Percentiles rank a stretch among this genome's conserved stretches.
These are phyloP conservation scores for Drosophila borborema DNA, from an alignment of 2,888 invertebrate species.

Conservation along the genomic window DNA sequence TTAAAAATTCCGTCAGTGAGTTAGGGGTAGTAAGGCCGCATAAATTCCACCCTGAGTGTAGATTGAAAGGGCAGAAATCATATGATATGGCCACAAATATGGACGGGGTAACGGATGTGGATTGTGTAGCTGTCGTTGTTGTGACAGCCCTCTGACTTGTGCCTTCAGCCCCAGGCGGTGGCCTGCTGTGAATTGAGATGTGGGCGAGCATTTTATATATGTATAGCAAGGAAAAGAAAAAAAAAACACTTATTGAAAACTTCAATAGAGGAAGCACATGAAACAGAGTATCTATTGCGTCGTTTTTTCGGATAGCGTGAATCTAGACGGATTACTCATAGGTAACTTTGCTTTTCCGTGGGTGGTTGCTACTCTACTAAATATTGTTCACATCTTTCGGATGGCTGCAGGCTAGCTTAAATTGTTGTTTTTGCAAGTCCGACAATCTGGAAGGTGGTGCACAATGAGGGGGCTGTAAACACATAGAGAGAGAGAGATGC, in stretches of 20 bases:
- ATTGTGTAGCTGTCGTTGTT: constrained; percentile 32
- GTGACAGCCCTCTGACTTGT: constrained; percentile 51
- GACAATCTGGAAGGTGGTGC: constrained; percentile 42
- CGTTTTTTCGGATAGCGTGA: constrained; percentile 14
- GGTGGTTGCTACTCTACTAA: constrained; percentile 35
- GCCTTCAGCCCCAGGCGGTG: constrained; percentile 18
- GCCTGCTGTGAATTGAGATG: constrained; percentile 18
- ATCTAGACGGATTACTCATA: constrained; percentile 63
- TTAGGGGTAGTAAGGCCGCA: constrained; percentile 40
- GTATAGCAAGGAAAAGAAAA: neutral
- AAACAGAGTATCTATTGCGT: constrained; percentile 28
- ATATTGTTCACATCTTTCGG: constrained; percentile 13
- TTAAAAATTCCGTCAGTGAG: constrained; percentile 66
- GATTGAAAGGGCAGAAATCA: constrained; percentile 47
- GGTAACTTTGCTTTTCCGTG: constrained; percentile 27
- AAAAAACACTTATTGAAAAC: constrained; percentile 24
- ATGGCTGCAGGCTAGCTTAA: constrained; percentile 12
- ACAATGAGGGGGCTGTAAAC: constrained; percentile 1
- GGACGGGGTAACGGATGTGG: constrained; percentile 19
- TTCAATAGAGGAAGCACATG: constrained; percentile 14
- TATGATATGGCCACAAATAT: constrained; percentile 32
- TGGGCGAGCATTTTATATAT: constrained; percentile 5
- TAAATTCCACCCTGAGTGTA: constrained; percentile 41
- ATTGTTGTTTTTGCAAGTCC: constrained; percentile 32
- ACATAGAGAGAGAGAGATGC: neutral